These are phyloP conservation scores for Anhinga rufa DNA, from an alignment of 2,113 vertebrate genomes.

Conservation along the genomic window DNA sequence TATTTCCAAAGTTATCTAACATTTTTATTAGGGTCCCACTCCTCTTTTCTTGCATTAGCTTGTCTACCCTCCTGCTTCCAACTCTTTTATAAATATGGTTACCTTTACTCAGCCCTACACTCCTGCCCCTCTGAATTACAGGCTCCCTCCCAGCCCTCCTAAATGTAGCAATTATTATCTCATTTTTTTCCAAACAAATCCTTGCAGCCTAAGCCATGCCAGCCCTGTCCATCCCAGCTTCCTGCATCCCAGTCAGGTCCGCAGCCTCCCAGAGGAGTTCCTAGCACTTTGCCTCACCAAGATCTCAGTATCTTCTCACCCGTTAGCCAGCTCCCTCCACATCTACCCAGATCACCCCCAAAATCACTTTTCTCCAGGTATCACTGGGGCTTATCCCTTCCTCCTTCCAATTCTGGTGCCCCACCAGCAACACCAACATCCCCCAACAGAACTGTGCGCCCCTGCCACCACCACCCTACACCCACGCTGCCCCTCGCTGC, in stretches of 20 bases:
- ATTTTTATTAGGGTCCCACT: neutral
- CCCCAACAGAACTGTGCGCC: neutral
- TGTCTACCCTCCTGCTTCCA: neutral
- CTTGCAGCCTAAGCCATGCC: neutral
- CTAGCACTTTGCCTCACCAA: neutral
- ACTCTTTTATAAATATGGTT: neutral
- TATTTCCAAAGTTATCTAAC: neutral
- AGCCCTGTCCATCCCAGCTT: neutral
- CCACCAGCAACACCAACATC: neutral
- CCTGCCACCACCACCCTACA: neutral
- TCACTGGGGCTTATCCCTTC: neutral
- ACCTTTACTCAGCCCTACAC: neutral
- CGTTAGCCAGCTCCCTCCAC: neutral
- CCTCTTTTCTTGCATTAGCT: neutral
- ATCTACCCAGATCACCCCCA: neutral
- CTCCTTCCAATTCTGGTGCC: neutral
- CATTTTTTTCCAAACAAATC: neutral
- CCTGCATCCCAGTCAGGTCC: neutral
- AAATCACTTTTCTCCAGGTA: neutral
- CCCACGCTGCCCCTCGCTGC: fast-evolving
- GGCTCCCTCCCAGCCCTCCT: neutral
- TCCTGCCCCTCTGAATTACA: neutral
- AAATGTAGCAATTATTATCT: neutral
- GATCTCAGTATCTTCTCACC: neutral
- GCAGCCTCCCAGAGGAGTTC: neutral